These are phyloP conservation scores for Siniperca chuatsi DNA, from an alignment of 2,113 vertebrate species.

Conservation along the genomic window DNA sequence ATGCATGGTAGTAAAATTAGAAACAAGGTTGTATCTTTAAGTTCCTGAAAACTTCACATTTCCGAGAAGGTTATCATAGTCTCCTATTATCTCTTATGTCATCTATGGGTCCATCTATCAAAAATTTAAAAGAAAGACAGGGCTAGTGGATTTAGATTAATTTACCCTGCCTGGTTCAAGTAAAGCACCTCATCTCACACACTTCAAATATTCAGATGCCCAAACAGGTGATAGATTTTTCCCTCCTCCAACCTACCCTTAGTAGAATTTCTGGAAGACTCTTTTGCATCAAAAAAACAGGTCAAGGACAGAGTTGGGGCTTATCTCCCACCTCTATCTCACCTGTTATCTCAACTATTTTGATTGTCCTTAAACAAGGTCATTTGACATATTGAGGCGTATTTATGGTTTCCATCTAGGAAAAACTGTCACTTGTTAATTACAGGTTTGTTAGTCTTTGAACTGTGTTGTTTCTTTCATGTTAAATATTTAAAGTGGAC, in stretches of 20 bases:
- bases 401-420: slow-evolving; percentile 3
- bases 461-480: background rate
- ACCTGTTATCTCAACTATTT: slow-evolving; percentile 19
- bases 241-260: no score
- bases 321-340: slow-evolving; percentile 9
- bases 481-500: background rate
- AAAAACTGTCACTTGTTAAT: slow-evolving; percentile 1
- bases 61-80: background rate
- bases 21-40: background rate
- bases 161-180: background rate
- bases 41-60: background rate
- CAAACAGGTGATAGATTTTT: background rate
- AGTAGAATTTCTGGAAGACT: background rate
- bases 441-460: slow-evolving; percentile 14
- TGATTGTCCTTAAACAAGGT: slow-evolving; percentile 18
- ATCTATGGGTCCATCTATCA: background rate
- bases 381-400: background rate
- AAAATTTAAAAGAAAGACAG: background rate
- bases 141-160: background rate
- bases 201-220: background rate
- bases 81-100: background rate
- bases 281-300: background rate
- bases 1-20: background rate
- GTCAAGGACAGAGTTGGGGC: slow-evolving; percentile 7
- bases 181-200: background rate